Evolutionary conservation across 2,888 invertebrate genomes (phyloP).

Genomic region (Plebejus argus): DNA sequence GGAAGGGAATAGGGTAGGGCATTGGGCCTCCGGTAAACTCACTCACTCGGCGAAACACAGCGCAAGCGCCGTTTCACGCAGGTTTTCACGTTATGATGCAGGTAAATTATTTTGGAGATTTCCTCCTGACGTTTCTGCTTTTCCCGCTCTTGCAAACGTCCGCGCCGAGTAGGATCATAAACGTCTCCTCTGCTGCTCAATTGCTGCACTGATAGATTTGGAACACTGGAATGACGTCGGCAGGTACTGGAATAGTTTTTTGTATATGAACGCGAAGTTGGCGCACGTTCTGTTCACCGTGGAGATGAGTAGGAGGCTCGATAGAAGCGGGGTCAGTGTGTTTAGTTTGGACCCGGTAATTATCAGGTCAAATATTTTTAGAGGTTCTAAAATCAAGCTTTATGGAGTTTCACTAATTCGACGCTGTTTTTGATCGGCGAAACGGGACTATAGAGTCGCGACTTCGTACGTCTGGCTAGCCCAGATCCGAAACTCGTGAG

Average conservation of each 20-base stretch:
- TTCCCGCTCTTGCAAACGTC: constrained; percentile 53
- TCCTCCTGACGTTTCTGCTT: constrained; percentile 61
- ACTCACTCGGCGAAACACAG: too few species aligned
- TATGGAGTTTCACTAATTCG: constrained; percentile 49
- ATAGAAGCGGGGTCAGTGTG: constrained; percentile 82
- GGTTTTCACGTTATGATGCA: constrained; percentile 84
- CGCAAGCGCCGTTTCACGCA: too few species aligned
- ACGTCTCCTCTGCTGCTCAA: constrained; percentile 79
- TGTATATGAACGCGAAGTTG: constrained; percentile 77
- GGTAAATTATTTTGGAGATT: constrained; percentile 69
- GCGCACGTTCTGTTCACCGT: constrained; percentile 62
- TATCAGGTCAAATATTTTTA: constrained; percentile 88
- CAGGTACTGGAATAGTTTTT: constrained; percentile 79
- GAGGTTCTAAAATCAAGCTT: constrained; percentile 60
- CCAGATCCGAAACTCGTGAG: constrained; percentile 52
- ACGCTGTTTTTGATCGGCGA: constrained; percentile 53
- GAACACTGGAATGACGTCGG: constrained; percentile 77
- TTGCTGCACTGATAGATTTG: constrained; percentile 38
- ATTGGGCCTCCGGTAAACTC: too few species aligned
- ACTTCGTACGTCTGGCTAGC: constrained; percentile 61
- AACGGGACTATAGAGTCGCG: constrained; percentile 54
- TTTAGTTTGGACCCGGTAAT: constrained; percentile 93
- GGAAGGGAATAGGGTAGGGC: too few species aligned
- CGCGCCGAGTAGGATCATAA: constrained; percentile 61
- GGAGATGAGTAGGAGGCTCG: constrained; percentile 71